Evolutionary conservation across 1,140 invertebrate genomes (phyloP).

Genomic region (Drosophila carrolli): DNA sequence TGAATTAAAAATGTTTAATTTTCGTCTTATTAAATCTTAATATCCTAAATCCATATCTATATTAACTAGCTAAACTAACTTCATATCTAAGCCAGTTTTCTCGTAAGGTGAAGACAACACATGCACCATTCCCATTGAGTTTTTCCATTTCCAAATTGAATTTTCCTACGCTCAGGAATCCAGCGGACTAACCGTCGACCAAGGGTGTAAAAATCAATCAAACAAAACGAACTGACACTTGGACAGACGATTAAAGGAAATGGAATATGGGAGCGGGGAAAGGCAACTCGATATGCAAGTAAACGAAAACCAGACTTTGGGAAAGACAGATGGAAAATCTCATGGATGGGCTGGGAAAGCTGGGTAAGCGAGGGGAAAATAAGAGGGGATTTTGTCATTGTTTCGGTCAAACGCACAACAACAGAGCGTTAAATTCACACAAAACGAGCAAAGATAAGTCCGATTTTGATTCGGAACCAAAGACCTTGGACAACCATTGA

Average conservation of each 20-base stretch:
- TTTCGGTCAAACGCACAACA: constrained; percentile 71
- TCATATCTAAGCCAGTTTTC: not conserved
- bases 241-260: constrained; percentile 47
- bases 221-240: constrained; percentile 48
- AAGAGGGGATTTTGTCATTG: constrained; percentile 55
- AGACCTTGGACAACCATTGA: constrained; percentile 3
- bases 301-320: constrained; percentile 10
- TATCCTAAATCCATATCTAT: no score
- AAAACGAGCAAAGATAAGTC: constrained; percentile 15
- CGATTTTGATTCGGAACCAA: constrained; percentile 3
- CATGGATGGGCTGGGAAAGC: constrained; percentile 10
- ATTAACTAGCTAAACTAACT: not conserved
- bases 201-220: constrained; percentile 48
- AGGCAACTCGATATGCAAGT: constrained; percentile 40
- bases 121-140: not conserved
- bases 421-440: constrained; percentile 66
- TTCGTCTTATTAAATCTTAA: no score
- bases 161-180: constrained; percentile 15
- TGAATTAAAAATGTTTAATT: no score
- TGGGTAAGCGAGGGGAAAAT: constrained; percentile 18
- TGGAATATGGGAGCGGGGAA: constrained; percentile 14
- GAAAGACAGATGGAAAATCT: constrained; percentile 36
- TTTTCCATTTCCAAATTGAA: constrained; percentile 36
- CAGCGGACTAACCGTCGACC: constrained; percentile 24
- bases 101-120: not conserved